A percentile compares a stretch with the other conserved stretches of the same genome.
Conservation (phyloP, 2,888 invertebrate genomes). For the Frankliniella fusca region DNA sequence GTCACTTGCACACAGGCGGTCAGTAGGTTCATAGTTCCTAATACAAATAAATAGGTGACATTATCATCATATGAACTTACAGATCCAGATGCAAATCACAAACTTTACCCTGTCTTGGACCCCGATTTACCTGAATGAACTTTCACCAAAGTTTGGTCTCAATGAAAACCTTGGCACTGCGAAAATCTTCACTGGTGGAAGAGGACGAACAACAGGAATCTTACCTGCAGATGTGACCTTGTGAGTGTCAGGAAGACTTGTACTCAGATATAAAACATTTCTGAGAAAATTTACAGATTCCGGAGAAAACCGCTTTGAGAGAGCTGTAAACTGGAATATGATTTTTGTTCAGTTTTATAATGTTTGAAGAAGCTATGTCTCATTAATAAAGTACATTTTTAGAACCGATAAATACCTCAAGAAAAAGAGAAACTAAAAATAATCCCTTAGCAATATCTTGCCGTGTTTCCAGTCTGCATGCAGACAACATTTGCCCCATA, state of each 20-base stretch:
- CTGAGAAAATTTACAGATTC: slow-evolving; percentile 73
- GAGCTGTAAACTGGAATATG: slow-evolving; percentile 60
- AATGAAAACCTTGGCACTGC: not conserved
- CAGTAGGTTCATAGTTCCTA: slow-evolving; percentile 33
- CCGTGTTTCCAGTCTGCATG: slow-evolving; percentile 59
- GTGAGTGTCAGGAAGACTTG: not conserved
- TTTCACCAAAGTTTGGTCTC: not conserved
- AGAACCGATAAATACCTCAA: slow-evolving; percentile 57
- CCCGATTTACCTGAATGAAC: not conserved
- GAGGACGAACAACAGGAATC: slow-evolving; percentile 33
- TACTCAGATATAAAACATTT: slow-evolving; percentile 65
- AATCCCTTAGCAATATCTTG: slow-evolving; percentile 72
- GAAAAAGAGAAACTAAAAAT: slow-evolving; percentile 65
- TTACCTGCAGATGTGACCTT: not conserved
- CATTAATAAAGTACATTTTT: slow-evolving; percentile 12
- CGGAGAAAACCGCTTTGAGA: slow-evolving; percentile 78
- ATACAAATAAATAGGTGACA: not conserved
- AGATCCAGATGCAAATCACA: not conserved
- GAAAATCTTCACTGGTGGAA: slow-evolving; percentile 61
- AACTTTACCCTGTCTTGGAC: not conserved
- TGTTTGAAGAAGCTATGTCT: slow-evolving; percentile 2
- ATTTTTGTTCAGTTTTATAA: slow-evolving; percentile 5
- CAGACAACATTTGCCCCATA: slow-evolving; percentile 71
- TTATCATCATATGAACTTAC: not conserved
- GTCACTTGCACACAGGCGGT: slow-evolving; percentile 56